Percentiles rank a stretch among this genome's conserved stretches.
Conservation (phyloP, 1,140 invertebrate species). For the Pogonomyrmex barbatus region DNA sequence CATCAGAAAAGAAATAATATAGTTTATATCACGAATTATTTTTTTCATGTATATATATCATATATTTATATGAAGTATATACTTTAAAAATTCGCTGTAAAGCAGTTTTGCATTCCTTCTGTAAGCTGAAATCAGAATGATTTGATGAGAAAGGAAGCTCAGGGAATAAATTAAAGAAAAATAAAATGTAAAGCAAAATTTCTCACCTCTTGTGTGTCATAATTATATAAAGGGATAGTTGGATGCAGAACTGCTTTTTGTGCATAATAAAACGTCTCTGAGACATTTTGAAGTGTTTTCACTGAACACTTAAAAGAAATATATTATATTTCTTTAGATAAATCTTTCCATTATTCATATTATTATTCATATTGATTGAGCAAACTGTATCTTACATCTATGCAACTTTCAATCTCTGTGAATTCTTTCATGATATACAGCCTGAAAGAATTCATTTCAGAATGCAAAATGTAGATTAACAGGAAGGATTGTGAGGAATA, state of each 20-base stretch:
- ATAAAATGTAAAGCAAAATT: constrained; percentile 42
- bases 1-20: neutral
- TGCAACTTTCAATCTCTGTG: constrained; percentile 99
- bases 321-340: neutral
- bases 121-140: constrained; percentile 90
- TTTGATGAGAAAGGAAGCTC: constrained; percentile 13
- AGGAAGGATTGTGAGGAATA: too few relatives aligned
- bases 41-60: neutral
- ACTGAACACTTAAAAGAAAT: constrained; percentile 94
- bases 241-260: constrained; percentile 99
- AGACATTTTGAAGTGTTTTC: constrained; percentile 98
- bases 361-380: neutral
- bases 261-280: constrained; percentile 99
- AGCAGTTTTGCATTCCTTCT: constrained; percentile 96
- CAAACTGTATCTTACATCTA: constrained; percentile 90
- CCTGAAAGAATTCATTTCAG: constrained; percentile 87
- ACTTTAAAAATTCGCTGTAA: constrained; percentile 98
- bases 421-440: constrained; percentile 98
- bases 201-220: constrained; percentile 97
- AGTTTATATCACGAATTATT: neutral
- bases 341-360: neutral
- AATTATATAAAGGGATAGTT: constrained; percentile 97
- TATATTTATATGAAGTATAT: constrained; percentile 71
- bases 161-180: constrained; percentile 46
- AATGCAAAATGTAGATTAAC: constrained; percentile 4